Evolutionary conservation across 2,888 invertebrate genomes (phyloP).

Genomic region (Liopterus haemorrhoidalis): DNA sequence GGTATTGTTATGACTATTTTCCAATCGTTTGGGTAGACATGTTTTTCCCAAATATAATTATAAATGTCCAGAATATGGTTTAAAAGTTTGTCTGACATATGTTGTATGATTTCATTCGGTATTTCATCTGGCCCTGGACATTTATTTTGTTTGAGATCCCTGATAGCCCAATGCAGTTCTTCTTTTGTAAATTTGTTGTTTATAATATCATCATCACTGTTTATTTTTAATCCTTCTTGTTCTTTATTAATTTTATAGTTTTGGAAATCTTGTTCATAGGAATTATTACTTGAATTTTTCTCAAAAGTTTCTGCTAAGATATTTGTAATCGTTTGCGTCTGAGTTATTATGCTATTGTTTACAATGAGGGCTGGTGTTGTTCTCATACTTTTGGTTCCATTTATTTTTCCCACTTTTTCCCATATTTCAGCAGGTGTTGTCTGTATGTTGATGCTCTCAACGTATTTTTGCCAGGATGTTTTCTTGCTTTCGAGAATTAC

Average conservation of each 20-base stretch:
- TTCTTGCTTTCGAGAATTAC: background rate
- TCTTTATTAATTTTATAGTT: slow-evolving; percentile 3
- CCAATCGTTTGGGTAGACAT: slow-evolving; percentile 2
- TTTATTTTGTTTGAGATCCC: background rate
- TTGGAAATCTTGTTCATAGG: background rate
- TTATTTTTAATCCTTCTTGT: slow-evolving; percentile 1
- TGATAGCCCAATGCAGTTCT: slow-evolving; percentile 1
- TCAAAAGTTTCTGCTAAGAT: slow-evolving; percentile 1
- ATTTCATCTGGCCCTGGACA: slow-evolving; percentile 10
- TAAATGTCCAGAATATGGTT: slow-evolving; percentile 1
- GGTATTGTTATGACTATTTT: slow-evolving; percentile 1
- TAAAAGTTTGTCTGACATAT: background rate
- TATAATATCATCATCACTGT: background rate
- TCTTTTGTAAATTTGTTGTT: background rate
- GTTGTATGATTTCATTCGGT: slow-evolving; percentile 4
- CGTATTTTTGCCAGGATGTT: slow-evolving; percentile 3
- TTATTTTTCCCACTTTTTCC: slow-evolving; percentile 1
- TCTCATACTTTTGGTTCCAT: background rate
- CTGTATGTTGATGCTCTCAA: background rate
- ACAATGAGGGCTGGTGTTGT: background rate
- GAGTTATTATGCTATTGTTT: slow-evolving; percentile 1
- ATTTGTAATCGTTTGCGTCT: background rate
- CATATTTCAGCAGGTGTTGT: slow-evolving; percentile 3
- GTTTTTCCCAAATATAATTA: background rate
- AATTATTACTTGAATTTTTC: background rate